A percentile compares a stretch with the other conserved stretches of the same genome.
phyloP scores from a whole-genome alignment of 2,888 invertebrate genomes.

The Disparrhopalites patrizii region DNA sequence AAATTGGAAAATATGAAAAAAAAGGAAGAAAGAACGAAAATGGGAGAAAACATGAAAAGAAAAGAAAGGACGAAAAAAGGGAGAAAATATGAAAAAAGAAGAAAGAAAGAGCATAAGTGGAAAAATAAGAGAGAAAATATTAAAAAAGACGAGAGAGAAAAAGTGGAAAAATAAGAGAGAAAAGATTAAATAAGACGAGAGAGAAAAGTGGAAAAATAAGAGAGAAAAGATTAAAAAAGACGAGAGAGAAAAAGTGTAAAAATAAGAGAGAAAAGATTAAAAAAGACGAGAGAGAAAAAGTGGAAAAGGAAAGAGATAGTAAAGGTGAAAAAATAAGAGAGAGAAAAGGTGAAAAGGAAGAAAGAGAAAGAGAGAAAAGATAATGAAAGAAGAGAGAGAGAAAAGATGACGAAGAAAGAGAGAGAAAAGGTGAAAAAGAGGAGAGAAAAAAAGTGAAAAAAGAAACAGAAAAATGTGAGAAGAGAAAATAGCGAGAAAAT shows the following conservation, averaged over 20 bases:
- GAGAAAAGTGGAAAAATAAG: neutral
- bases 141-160: too few relatives aligned
- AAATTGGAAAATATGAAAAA: too few relatives aligned
- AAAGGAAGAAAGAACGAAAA: too few relatives aligned
- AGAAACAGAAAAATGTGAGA: too few relatives aligned
- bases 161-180: neutral
- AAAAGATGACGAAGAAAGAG: constrained; percentile 4
- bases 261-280: neutral
- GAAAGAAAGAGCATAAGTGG: neutral
- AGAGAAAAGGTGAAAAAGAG: constrained; percentile 17
- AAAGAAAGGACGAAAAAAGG: neutral
- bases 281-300: neutral
- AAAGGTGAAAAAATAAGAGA: neutral
- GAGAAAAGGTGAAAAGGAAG: neutral
- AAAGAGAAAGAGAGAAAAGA: too few relatives aligned
- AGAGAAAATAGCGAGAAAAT: too few relatives aligned
- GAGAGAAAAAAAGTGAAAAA: constrained; percentile 10
- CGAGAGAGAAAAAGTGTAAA: neutral
- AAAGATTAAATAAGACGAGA: neutral
- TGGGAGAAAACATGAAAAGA: too few relatives aligned
- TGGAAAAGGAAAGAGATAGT: neutral
- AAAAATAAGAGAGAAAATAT: neutral
- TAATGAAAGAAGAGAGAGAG: neutral
- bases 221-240: neutral
- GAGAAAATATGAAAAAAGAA: too few relatives aligned